These are phyloP conservation scores for Prostheceraeus crozeri DNA, from an alignment of 2,888 invertebrate species.

Conservation along the genomic window DNA sequence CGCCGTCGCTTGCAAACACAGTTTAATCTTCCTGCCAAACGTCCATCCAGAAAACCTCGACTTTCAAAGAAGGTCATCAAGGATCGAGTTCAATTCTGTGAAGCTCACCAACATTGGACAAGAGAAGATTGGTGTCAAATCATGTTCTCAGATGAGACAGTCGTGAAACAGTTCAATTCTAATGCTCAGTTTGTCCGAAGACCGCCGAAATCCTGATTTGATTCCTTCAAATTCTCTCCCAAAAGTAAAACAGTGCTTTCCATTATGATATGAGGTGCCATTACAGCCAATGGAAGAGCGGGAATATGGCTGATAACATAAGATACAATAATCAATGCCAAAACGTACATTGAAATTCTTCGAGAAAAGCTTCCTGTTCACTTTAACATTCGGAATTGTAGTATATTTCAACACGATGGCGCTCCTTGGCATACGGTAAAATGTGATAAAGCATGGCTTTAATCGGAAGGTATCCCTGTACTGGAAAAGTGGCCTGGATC, in stretches of 20 bases:
- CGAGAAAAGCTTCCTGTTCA: not conserved
- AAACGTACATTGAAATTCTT: conserved; percentile 20
- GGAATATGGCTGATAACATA: conserved; percentile 10
- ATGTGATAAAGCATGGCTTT: no score
- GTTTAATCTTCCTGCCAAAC: conserved; percentile 15
- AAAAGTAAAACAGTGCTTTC: conserved; percentile 20
- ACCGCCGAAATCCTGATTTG: no score
- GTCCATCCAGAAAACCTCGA: conserved; percentile 5
- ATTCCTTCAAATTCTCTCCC: no score
- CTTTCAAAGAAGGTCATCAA: conserved; percentile 26
- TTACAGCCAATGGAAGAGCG: conserved; percentile 4
- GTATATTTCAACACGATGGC: conserved; percentile 21
- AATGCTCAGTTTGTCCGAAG: conserved; percentile 21
- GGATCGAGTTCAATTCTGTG: conserved; percentile 11
- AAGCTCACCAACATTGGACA: conserved; percentile 12
- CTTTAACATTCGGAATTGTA: conserved; percentile 21
- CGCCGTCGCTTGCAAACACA: conserved; percentile 11
- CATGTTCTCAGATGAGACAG: conserved; percentile 25
- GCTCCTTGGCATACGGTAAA: conserved; percentile 20
- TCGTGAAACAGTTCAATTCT: conserved; percentile 5
- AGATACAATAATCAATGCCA: conserved; percentile 21
- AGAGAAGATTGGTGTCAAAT: conserved; percentile 20
- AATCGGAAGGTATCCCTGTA: conserved; percentile 23
- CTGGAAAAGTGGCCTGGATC: conserved; percentile 26
- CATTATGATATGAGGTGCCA: conserved; percentile 24